Conservation (phyloP, 1,140 invertebrate species). For the Philopotamus ludificatus region DNA sequence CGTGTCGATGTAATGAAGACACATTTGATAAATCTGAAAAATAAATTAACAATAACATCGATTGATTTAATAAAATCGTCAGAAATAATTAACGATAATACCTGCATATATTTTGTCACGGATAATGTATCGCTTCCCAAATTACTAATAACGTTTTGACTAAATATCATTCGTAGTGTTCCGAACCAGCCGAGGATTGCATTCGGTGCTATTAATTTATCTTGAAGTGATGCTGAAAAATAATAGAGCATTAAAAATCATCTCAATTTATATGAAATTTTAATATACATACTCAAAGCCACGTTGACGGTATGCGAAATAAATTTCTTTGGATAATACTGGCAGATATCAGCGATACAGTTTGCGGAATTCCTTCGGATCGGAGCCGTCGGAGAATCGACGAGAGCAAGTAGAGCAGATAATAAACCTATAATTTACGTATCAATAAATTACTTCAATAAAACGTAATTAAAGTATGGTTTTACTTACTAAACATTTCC, state of each 20-base stretch:
- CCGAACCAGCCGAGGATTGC: slow-evolving; percentile 39
- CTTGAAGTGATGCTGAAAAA: slow-evolving; percentile 4
- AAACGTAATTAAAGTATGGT: no score
- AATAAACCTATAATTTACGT: slow-evolving; percentile 46
- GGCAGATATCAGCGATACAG: slow-evolving; percentile 49
- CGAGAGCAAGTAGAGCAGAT: slow-evolving; percentile 45
- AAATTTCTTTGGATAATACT: slow-evolving; percentile 46
- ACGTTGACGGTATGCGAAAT: slow-evolving; percentile 44
- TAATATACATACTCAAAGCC: slow-evolving; percentile 35
- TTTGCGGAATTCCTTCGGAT: slow-evolving; percentile 48
- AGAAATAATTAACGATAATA: slow-evolving; percentile 17
- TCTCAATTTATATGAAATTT: background rate
- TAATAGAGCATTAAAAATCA: background rate
- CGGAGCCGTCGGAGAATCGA: slow-evolving; percentile 47
- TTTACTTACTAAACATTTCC: slow-evolving; percentile 53
- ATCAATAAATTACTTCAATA: background rate
- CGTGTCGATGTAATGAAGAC: slow-evolving; percentile 66
- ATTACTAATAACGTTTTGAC: slow-evolving; percentile 24
- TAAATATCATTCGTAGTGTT: slow-evolving; percentile 26
- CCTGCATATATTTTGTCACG: slow-evolving; percentile 33
- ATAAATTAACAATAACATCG: slow-evolving; percentile 9
- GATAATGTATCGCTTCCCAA: slow-evolving; percentile 26
- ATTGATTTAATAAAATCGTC: no score
- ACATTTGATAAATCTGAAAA: slow-evolving; percentile 77
- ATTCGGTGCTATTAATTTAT: slow-evolving; percentile 20